These are phyloP conservation scores for Alloplasta piceator DNA, from an alignment of 2,888 invertebrate species.

Conservation along the genomic window DNA sequence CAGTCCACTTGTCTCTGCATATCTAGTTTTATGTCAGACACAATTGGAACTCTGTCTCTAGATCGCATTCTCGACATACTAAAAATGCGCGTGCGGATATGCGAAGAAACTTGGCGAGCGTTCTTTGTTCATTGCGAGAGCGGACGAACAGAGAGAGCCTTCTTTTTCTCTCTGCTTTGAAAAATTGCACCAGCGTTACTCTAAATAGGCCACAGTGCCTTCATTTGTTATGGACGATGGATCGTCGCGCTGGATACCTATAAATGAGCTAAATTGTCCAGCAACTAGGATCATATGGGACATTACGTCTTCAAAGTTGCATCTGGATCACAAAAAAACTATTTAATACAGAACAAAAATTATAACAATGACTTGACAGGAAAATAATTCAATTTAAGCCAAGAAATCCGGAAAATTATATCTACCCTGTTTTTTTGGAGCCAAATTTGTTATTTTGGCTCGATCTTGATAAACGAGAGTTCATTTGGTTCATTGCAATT, in stretches of 20 bases:
- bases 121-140: constrained; percentile 35
- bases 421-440: too few species aligned
- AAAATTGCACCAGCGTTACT: constrained; percentile 36
- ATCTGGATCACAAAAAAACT: background rate
- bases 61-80: constrained; percentile 41
- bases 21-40: background rate
- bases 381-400: too few species aligned
- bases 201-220: constrained; percentile 59
- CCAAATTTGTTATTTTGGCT: too few species aligned
- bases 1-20: background rate
- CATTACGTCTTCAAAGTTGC: constrained; percentile 1
- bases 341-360: too few species aligned
- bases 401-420: too few species aligned
- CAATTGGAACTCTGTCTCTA: constrained; percentile 31
- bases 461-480: too few species aligned
- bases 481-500: too few species aligned
- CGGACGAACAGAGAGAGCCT: background rate
- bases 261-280: constrained; percentile 26
- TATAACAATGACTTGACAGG: too few species aligned
- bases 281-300: background rate
- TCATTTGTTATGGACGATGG: constrained; percentile 64
- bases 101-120: constrained; percentile 50
- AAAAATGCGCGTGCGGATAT: constrained; percentile 15
- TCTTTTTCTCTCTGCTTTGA: constrained; percentile 24
- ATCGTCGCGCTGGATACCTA: constrained; percentile 60